Conservation (phyloP, 1,140 invertebrate genomes). For the Caerostris darwini region DNA sequence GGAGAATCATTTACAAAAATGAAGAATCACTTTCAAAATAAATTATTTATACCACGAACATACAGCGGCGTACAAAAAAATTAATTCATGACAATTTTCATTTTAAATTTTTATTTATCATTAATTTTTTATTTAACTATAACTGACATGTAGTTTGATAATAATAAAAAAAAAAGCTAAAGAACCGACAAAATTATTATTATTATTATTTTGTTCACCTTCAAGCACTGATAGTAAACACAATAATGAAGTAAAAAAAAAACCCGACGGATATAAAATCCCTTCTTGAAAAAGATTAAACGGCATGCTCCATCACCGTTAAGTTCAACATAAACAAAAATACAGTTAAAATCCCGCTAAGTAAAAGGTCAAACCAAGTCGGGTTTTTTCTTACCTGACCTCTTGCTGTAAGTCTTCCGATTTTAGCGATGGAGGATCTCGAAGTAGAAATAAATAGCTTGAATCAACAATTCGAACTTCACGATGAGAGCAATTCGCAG, state of each 20-base stretch:
- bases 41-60: no score
- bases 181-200: no score
- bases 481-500: slow-evolving; percentile 1
- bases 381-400: slow-evolving; percentile 62
- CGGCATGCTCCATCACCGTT: background rate
- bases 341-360: slow-evolving; percentile 38
- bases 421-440: background rate
- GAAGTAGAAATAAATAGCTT: background rate
- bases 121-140: no score
- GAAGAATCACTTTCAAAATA: no score
- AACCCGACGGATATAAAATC: background rate
- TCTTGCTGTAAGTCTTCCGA: slow-evolving; percentile 32
- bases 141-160: no score
- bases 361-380: slow-evolving; percentile 52
- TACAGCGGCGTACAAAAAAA: no score
- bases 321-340: slow-evolving; percentile 66
- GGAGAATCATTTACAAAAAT: no score
- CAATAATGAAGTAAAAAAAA: background rate
- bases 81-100: no score
- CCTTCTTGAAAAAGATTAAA: background rate
- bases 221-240: no score
- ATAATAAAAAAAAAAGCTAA: no score
- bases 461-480: background rate
- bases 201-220: no score
- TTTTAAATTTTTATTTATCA: no score